phyloP scores from a whole-genome alignment of 2,888 invertebrate species.

The Trilocha varians region DNA sequence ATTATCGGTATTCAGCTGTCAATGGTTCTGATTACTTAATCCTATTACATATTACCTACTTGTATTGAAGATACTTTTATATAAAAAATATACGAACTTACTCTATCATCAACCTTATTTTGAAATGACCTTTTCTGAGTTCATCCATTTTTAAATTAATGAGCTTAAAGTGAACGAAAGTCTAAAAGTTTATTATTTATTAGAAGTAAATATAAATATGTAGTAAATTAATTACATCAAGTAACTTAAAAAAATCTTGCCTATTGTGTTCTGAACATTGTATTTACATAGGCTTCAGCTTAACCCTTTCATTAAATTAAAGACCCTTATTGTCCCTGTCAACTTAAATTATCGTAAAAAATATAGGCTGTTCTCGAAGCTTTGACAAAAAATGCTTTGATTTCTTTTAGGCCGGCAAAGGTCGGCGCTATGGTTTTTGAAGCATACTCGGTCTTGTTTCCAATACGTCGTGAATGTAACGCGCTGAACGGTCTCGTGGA shows the following conservation, averaged over 20 bases:
- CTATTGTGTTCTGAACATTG: background rate
- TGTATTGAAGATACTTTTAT: too few species aligned
- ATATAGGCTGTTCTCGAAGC: background rate
- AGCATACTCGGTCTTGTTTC: background rate
- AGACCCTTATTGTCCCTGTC: background rate
- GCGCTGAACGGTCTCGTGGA: slow-evolving; percentile 42
- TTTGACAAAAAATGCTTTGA: background rate
- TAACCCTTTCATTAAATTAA: slow-evolving; percentile 1
- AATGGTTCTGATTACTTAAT: too few species aligned
- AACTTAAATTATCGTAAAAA: background rate
- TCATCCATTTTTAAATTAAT: too few species aligned
- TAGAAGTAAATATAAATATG: too few species aligned
- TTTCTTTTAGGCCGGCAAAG: background rate
- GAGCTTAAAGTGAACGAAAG: too few species aligned
- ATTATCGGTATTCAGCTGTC: too few species aligned
- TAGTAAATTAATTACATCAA: too few species aligned
- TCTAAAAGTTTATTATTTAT: too few species aligned
- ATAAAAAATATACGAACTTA: too few species aligned
- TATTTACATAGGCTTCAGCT: slow-evolving; percentile 3
- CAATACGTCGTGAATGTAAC: slow-evolving; percentile 30
- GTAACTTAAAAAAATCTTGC: slow-evolving; percentile 2
- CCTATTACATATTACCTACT: too few species aligned
- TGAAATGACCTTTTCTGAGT: too few species aligned
- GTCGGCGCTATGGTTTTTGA: background rate
- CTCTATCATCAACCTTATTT: too few species aligned